phyloP scores from a whole-genome alignment of 2,888 invertebrate species.

The Chaitophorus viminalis region DNA sequence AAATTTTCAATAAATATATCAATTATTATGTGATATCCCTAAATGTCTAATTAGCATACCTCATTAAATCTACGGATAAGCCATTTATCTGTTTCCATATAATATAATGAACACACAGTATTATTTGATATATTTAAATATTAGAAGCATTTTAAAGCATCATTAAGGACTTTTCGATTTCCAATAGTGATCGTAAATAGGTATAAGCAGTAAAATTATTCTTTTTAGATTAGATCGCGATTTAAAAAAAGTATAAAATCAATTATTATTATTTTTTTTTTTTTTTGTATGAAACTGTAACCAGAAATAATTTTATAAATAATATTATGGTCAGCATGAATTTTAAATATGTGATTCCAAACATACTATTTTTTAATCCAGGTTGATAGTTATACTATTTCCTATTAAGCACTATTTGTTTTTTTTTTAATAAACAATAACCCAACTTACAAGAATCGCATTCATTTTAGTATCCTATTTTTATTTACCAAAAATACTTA shows the following conservation, averaged over 20 bases:
- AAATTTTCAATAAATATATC: too few relatives aligned
- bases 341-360: constrained; percentile 11
- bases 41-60: too few relatives aligned
- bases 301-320: constrained; percentile 4
- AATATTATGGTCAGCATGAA: not conserved
- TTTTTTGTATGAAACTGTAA: not conserved
- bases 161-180: not conserved
- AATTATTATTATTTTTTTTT: not conserved
- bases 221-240: too few relatives aligned
- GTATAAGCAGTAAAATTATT: too few relatives aligned
- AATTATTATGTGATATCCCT: too few relatives aligned
- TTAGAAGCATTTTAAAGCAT: too few relatives aligned
- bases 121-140: too few relatives aligned
- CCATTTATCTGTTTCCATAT: too few relatives aligned
- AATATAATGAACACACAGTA: too few relatives aligned
- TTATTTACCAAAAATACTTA: not conserved
- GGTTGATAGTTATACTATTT: too few relatives aligned
- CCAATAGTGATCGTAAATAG: not conserved
- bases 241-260: not conserved
- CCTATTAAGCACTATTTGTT: not conserved
- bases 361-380: not conserved
- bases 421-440: not conserved
- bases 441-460: not conserved
- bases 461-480: not conserved
- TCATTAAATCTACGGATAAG: too few relatives aligned